These are phyloP conservation scores for Microplitis demolitor DNA, from an alignment of 1,140 invertebrate species.

Conservation along the genomic window DNA sequence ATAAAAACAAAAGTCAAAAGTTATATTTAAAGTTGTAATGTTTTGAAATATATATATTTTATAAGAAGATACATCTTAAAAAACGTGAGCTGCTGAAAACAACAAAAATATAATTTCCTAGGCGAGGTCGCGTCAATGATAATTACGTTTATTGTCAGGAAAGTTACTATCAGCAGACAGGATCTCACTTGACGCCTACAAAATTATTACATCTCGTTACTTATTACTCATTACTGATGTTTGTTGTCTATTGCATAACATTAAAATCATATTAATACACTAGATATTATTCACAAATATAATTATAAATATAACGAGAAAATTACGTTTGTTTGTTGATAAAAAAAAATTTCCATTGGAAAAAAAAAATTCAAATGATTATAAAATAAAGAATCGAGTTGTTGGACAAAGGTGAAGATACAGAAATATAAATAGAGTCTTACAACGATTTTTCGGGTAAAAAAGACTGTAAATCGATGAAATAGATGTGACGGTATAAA, in stretches of 20 bases:
- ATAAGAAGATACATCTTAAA: background rate
- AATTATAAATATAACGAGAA: too few relatives aligned
- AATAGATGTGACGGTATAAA: too few relatives aligned
- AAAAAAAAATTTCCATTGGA: background rate
- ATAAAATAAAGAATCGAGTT: too few relatives aligned
- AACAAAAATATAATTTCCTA: slow-evolving; percentile 21
- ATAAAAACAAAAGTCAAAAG: background rate
- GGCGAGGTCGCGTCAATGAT: slow-evolving; percentile 7
- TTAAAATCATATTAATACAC: background rate
- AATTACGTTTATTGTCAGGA: slow-evolving; percentile 19
- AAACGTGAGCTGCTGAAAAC: background rate
- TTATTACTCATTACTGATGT: background rate
- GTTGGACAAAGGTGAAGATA: too few relatives aligned
- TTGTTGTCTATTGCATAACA: background rate
- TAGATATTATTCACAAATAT: background rate
- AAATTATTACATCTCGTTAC: background rate
- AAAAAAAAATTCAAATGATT: too few relatives aligned
- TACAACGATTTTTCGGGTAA: too few relatives aligned
- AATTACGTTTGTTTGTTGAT: too few relatives aligned
- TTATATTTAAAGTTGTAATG: too few relatives aligned
- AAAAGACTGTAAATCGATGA: background rate
- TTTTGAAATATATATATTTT: too few relatives aligned
- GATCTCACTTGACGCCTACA: background rate
- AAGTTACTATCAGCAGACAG: slow-evolving; percentile 18
- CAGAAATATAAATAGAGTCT: too few relatives aligned